Evolutionary conservation across 2,797 vertebrate genomes (phyloP), one percentile per base, ranked within the genome.

Genomic region (Clamator glandarius): DNA sequence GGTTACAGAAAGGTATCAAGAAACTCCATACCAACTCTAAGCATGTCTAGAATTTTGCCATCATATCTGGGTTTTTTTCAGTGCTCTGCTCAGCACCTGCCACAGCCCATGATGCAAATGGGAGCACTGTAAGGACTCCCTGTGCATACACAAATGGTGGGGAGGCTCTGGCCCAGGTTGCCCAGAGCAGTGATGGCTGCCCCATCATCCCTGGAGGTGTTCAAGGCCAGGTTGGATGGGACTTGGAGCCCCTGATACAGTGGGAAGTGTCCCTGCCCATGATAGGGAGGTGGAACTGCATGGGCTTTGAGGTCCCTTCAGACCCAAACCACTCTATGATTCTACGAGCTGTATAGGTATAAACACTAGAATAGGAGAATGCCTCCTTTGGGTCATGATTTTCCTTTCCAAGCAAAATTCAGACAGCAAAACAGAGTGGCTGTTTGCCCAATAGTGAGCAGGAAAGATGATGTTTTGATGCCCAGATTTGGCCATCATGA

Each of bases 31-130:
- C 20, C 66, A 52, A 26, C 70, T 67, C 46, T 39, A 16, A 77
- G 46, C 21, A 63, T 2, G 46, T 21, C 12, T 24, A 61, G 8
- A 50, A 61, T 58, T 16, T 58, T 80, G 64, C 62, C 46, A 28
- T 64, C 0, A 2, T 54, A 82, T 84, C 50, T 3, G 4, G 4
- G 0, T 25, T 54, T 58, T 79, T 41, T n/a, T 67, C 48, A 3
- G 0, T 1, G 4, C 35, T 79, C 67, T 72, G 52, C 9, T 84
- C 81, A 42, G 5, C 5, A 28, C 35, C 46, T 61, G 29, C 31
- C 52, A 11, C 4, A 25, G 12, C 8, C 50, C 24, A 4, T 11
- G 33, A 50, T 46, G 64, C 31, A 51, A 69, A 46, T 5, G 14
- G 70, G 25, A 69, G 20, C 39, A 31, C 54, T 86, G 3, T 9